Conservation (phyloP, 2,888 invertebrate genomes). For the Euzetes globulus region DNA sequence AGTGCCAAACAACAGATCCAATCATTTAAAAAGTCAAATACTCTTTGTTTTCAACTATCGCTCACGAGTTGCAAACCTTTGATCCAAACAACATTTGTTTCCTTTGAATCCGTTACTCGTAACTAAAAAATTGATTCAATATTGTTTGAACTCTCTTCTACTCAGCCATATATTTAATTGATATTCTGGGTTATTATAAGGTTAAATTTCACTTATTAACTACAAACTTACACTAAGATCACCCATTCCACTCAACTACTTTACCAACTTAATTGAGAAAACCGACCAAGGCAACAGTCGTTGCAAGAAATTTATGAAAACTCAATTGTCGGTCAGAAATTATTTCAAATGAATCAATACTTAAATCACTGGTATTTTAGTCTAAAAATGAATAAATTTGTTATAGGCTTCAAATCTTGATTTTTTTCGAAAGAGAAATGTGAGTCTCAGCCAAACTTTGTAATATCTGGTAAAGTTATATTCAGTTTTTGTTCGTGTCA, state of each 20-base stretch:
- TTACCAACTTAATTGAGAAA: too few relatives aligned
- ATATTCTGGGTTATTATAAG: too few relatives aligned
- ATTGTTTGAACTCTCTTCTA: too few relatives aligned
- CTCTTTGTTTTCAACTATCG: not conserved
- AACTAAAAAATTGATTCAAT: not conserved
- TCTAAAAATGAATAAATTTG: not conserved
- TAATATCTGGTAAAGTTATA: slow-evolving; percentile 14
- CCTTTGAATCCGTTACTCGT: not conserved
- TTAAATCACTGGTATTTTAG: not conserved
- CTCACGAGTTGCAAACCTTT: not conserved
- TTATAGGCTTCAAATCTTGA: not conserved
- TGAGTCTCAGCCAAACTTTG: not conserved
- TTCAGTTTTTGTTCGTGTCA: slow-evolving; percentile 16
- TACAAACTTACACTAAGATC: too few relatives aligned
- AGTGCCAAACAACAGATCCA: not conserved
- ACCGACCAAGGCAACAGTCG: too few relatives aligned
- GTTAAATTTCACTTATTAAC: too few relatives aligned
- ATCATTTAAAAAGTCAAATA: not conserved
- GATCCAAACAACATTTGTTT: not conserved
- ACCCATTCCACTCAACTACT: too few relatives aligned
- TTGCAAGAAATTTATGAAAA: not conserved
- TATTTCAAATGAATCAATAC: not conserved
- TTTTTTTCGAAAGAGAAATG: not conserved
- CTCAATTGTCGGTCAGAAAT: too few relatives aligned
- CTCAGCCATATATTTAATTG: too few relatives aligned